phyloP scores from a whole-genome alignment of 2,113 vertebrate species.

The Raja brachyura region DNA sequence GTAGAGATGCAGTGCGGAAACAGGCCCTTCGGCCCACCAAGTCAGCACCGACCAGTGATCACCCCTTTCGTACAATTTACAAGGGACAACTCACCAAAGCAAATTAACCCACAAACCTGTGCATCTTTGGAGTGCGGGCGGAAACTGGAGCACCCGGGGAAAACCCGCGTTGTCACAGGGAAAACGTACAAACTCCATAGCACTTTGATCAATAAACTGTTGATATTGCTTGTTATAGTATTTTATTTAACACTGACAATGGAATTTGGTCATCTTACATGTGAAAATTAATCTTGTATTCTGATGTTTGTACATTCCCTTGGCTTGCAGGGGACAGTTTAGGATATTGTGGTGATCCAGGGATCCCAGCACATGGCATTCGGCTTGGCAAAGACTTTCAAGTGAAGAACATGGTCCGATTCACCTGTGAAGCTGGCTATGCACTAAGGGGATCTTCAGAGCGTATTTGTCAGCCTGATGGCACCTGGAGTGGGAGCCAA shows the following conservation, averaged over 20 bases:
- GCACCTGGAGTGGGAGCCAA: constrained; percentile 79
- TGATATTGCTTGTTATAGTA: not conserved
- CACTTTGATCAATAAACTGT: not conserved
- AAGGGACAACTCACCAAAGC: too few species aligned
- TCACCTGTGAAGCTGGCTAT: constrained; percentile 91
- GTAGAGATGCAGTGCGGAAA: too few species aligned
- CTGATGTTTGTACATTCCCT: not conserved
- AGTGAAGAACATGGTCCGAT: constrained; percentile 67
- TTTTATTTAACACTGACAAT: not conserved
- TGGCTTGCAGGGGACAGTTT: constrained; percentile 63
- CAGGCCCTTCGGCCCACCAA: too few species aligned
- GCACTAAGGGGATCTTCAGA: constrained; percentile 75
- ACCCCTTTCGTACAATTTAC: too few species aligned
- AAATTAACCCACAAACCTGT: too few species aligned
- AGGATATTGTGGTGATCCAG: constrained; percentile 82
- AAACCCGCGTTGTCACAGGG: too few species aligned
- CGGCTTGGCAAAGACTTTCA: constrained; percentile 80
- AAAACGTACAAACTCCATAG: not conserved
- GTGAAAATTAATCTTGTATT: not conserved
- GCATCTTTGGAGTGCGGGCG: too few species aligned
- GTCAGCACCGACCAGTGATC: too few species aligned
- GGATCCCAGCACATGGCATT: constrained; percentile 79
- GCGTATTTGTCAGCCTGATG: constrained; percentile 69
- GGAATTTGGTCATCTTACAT: too few species aligned
- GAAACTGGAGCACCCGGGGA: too few species aligned